These are phyloP conservation scores for Monochamus alternatus DNA, from an alignment of 2,888 invertebrate genomes.

Conservation along the genomic window DNA sequence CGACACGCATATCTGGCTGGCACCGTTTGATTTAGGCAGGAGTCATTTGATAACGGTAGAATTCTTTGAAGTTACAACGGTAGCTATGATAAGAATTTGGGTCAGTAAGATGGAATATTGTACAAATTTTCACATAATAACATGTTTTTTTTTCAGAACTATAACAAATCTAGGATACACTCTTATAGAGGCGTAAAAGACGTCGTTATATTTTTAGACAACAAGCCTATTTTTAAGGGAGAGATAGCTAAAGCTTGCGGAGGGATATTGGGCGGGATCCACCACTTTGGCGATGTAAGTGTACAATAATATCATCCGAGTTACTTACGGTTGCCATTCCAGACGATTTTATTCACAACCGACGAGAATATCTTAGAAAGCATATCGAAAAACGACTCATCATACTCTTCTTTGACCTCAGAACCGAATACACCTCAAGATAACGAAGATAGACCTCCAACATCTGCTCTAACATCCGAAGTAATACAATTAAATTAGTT, in stretches of 20 bases:
- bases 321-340: slow-evolving; percentile 58
- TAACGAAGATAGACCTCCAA: slow-evolving; percentile 75
- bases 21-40: slow-evolving; percentile 76
- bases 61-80: slow-evolving; percentile 70
- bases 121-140: too few relatives aligned
- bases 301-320: neutral
- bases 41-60: slow-evolving; percentile 77
- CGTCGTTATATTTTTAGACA: slow-evolving; percentile 81
- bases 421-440: slow-evolving; percentile 56
- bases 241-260: slow-evolving; percentile 88
- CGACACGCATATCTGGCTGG: slow-evolving; percentile 85
- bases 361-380: slow-evolving; percentile 81
- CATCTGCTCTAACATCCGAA: slow-evolving; percentile 72
- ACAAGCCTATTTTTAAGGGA: slow-evolving; percentile 81
- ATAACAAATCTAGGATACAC: slow-evolving; percentile 90
- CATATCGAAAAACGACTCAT: slow-evolving; percentile 73
- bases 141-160: slow-evolving; percentile 77
- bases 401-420: slow-evolving; percentile 68
- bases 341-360: slow-evolving; percentile 90
- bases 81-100: slow-evolving; percentile 67
- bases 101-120: slow-evolving; percentile 48
- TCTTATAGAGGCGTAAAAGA: slow-evolving; percentile 84
- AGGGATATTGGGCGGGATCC: slow-evolving; percentile 79
- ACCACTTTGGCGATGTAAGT: slow-evolving; percentile 81
- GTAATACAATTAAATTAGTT: slow-evolving; percentile 54